Base-by-base conservation (phyloP, 2,113 vertebrate species). In the Zapornia atra region DNA sequence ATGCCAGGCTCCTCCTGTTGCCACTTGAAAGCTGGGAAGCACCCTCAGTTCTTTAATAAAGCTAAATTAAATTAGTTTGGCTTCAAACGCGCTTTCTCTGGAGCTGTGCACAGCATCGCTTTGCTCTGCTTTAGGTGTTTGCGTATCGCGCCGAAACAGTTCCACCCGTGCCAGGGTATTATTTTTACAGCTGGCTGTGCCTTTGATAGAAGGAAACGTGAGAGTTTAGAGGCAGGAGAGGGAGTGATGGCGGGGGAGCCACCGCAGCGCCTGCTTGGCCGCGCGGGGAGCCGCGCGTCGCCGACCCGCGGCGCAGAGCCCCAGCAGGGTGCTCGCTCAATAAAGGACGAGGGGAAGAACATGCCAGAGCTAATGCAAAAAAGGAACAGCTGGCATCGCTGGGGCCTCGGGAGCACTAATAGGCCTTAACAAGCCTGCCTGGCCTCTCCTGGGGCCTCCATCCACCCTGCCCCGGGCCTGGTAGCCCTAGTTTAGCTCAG, bases 181-280 rank as follows among this genome's bases (percentile, higher is more conserved):
- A 88, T 96, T 97, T 96, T 97, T 97, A 94, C 96, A 97, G 97
- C 94, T 95, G 97, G 93, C 51, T 1, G 0, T 50, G 91, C 77
- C 96, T 97, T 96, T 95, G 97, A 84, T 81, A 34, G 0, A 10
- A 59, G 87, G 57, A 91, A 76, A 64, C 3, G 17, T 53, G 84
- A 20, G 69, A 54, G 80, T 64, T 80, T 9, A 9, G 40, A 71
- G 86, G 87, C 24, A 0, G 72, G 51, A 70, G 60, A 53, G 61
- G 51, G 48, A 13, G 26, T 1, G 8, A 24, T 61, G 48, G 61
- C 1, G 25, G 80, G 75, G 77, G 59, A 75, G 61, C 65, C 57
- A 15, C 73, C 1, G 5, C 93, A 66, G 94, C 81, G 87, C 26
- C 44, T 3, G 34, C 1, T 0, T 22, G 0, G 69, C 75, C 1